These are phyloP conservation scores for Heliconius nattereri DNA, from an alignment of 1,140 invertebrate genomes.

Conservation along the genomic window DNA sequence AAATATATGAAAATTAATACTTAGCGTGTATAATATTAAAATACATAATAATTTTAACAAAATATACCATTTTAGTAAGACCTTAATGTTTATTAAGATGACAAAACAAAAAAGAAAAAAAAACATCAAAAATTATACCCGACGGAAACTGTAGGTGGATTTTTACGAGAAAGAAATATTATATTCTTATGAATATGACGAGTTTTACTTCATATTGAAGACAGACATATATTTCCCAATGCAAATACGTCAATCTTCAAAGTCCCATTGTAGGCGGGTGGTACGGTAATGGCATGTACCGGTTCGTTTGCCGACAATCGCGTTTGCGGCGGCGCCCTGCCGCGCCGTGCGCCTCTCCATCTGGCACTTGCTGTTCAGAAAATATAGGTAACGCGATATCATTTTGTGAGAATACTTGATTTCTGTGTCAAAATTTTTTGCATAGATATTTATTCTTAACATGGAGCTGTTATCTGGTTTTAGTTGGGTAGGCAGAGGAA, in stretches of 20 bases:
- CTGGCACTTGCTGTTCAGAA: conserved; percentile 7
- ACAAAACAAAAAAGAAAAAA: too few species aligned
- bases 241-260: conserved; percentile 22
- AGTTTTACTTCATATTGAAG: neutral
- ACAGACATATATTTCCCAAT: conserved; percentile 8
- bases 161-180: too few species aligned
- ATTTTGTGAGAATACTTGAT: neutral
- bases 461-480: too few species aligned
- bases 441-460: neutral
- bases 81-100: too few species aligned
- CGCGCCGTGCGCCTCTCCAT: conserved; percentile 38
- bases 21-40: too few species aligned
- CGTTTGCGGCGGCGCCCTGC: conserved; percentile 63
- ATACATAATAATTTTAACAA: too few species aligned
- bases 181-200: too few species aligned
- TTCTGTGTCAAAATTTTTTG: neutral
- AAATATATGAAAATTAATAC: too few species aligned
- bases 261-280: conserved; percentile 59
- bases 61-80: too few species aligned
- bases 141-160: too few species aligned
- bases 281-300: conserved; percentile 57
- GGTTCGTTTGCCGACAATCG: conserved; percentile 76
- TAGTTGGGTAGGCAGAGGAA: too few species aligned
- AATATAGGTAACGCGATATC: neutral
- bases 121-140: too few species aligned